Conservation (phyloP, 2,797 vertebrate genomes). For the Typhlichthys eigenmanni region DNA sequence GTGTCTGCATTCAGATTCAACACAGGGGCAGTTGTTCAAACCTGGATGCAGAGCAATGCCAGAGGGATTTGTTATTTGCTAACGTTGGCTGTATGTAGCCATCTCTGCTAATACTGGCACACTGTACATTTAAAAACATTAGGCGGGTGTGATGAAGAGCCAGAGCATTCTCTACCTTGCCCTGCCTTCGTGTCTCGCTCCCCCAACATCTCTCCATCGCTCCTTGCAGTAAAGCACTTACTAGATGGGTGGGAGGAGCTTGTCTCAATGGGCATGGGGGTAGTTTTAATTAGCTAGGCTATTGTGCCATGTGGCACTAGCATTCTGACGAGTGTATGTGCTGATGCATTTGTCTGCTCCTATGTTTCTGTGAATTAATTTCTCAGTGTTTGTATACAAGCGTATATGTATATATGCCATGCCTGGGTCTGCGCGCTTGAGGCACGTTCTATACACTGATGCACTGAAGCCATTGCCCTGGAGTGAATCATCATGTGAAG, state of each 20-base stretch:
- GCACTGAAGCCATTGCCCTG: not conserved
- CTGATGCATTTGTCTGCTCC: slow-evolving; percentile 6
- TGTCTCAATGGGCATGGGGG: slow-evolving; percentile 65
- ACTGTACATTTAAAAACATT: slow-evolving; percentile 9
- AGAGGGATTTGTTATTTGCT: slow-evolving; percentile 26
- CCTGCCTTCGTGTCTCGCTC: slow-evolving; percentile 42
- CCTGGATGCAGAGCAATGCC: slow-evolving; percentile 37
- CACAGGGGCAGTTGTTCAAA: slow-evolving; percentile 3
- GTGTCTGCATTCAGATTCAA: too few species aligned
- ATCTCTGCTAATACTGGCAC: slow-evolving; percentile 29
- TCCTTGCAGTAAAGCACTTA: slow-evolving; percentile 48
- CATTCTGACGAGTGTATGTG: slow-evolving; percentile 19
- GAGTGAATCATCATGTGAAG: slow-evolving; percentile 28
- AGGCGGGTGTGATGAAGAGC: slow-evolving; percentile 37
- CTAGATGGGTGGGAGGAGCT: slow-evolving; percentile 63
- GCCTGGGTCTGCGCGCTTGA: slow-evolving; percentile 22
- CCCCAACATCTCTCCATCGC: slow-evolving; percentile 49
- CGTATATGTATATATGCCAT: not conserved
- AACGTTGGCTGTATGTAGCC: slow-evolving; percentile 29
- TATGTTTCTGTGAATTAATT: slow-evolving; percentile 5
- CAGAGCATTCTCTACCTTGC: slow-evolving; percentile 36
- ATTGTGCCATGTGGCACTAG: slow-evolving; percentile 69
- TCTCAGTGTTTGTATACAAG: slow-evolving; percentile 14
- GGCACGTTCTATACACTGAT: too few species aligned
- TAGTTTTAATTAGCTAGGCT: slow-evolving; percentile 78